Percentiles rank a stretch among this genome's conserved stretches.
phyloP scores from a whole-genome alignment of 1,140 invertebrate genomes.

The Saccostrea cuccullata region DNA sequence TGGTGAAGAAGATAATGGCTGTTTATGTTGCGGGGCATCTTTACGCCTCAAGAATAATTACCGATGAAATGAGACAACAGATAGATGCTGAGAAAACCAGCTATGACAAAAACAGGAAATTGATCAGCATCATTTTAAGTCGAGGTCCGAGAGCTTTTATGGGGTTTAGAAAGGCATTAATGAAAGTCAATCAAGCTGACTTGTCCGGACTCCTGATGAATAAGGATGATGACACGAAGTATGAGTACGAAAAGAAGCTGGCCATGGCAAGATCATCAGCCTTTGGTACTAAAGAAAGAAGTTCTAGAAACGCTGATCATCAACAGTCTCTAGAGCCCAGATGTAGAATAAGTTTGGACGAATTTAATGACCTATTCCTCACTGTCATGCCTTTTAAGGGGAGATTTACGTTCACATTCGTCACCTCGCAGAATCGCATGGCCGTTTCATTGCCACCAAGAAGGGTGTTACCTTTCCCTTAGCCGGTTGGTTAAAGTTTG shows the following conservation, averaged over 20 bases:
- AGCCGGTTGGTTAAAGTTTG: no score
- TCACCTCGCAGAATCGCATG: no score
- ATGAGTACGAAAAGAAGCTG: constrained; percentile 30
- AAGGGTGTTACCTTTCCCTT: no score
- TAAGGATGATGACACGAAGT: constrained; percentile 13
- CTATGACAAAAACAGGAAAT: constrained; percentile 36
- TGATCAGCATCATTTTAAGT: constrained; percentile 34
- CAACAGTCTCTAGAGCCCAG: background rate
- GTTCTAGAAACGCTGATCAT: background rate
- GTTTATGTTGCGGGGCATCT: constrained; percentile 34
- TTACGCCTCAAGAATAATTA: constrained; percentile 26
- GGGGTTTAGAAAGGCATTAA: constrained; percentile 34
- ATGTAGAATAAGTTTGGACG: no score
- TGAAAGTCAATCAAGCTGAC: constrained; percentile 38
- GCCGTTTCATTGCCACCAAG: no score
- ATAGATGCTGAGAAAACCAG: constrained; percentile 27
- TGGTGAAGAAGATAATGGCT: constrained; percentile 42
- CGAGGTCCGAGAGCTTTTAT: constrained; percentile 36
- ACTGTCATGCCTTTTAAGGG: no score
- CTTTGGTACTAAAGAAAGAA: background rate
- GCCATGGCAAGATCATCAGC: background rate
- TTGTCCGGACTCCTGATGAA: constrained; percentile 24
- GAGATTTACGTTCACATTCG: no score
- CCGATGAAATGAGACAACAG: constrained; percentile 33
- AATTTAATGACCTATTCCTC: no score